phyloP scores from a whole-genome alignment of 2,888 invertebrate species.

The Mycalesis mineus region DNA sequence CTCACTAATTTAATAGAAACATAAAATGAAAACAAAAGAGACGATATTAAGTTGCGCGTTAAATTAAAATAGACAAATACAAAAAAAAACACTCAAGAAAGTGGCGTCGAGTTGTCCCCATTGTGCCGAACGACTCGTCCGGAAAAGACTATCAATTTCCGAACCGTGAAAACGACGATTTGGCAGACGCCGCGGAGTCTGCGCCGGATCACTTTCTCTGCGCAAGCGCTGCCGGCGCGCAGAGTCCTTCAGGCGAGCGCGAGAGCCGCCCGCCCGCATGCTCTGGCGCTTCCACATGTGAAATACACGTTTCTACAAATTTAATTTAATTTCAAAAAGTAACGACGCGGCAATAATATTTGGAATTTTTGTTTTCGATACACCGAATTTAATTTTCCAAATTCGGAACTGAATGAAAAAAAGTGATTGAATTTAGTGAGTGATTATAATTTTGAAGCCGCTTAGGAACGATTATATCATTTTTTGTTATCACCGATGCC shows the following conservation, averaged over 20 bases:
- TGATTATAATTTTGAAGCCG: slow-evolving; percentile 19
- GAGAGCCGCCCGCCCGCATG: slow-evolving; percentile 58
- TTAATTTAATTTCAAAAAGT: neutral
- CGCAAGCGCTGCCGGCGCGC: slow-evolving; percentile 46
- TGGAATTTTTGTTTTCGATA: neutral
- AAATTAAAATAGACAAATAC: slow-evolving; percentile 19
- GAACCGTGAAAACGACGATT: slow-evolving; percentile 69
- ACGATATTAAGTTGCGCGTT: slow-evolving; percentile 17
- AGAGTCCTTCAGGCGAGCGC: slow-evolving; percentile 55
- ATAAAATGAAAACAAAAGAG: neutral
- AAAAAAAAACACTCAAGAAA: slow-evolving; percentile 28
- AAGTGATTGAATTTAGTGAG: slow-evolving; percentile 28
- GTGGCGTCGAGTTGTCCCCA: slow-evolving; percentile 36
- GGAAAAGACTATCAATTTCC: slow-evolving; percentile 67
- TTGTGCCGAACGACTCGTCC: slow-evolving; percentile 53
- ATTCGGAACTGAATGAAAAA: slow-evolving; percentile 5
- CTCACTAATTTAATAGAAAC: slow-evolving; percentile 4
- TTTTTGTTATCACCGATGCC: slow-evolving; percentile 47
- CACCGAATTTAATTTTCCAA: neutral
- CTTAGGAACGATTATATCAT: slow-evolving; percentile 50
- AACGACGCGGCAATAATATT: neutral
- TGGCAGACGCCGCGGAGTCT: slow-evolving; percentile 76
- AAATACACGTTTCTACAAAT: neutral
- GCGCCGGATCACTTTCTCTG: slow-evolving; percentile 73
- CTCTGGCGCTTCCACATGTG: slow-evolving; percentile 14